Evolutionary conservation across 1,140 invertebrate species (phyloP).

Genomic region (Orchestia grillus): DNA sequence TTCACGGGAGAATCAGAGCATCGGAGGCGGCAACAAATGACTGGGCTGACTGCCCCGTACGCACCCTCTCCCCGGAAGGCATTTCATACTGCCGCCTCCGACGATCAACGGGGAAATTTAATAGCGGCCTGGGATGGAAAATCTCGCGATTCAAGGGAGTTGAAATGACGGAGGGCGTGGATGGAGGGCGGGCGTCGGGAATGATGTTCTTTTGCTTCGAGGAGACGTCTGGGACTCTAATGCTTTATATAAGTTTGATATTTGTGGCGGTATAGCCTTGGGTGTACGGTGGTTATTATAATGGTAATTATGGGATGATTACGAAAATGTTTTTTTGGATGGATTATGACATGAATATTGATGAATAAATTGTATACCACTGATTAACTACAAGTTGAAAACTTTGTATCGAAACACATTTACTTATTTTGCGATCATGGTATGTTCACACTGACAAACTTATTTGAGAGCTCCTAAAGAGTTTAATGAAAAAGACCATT

Average conservation of each 20-base stretch:
- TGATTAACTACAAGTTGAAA: not conserved
- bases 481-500: too few species aligned
- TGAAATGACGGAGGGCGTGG: slow-evolving; percentile 24
- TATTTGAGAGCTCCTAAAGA: too few species aligned
- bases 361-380: not conserved
- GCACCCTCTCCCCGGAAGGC: slow-evolving; percentile 53
- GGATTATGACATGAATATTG: not conserved
- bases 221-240: not conserved
- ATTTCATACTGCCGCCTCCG: slow-evolving; percentile 53
- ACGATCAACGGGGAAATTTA: slow-evolving; percentile 54
- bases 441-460: too few species aligned
- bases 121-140: slow-evolving; percentile 50
- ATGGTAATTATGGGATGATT: not conserved
- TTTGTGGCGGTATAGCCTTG: not conserved
- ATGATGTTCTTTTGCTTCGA: not conserved
- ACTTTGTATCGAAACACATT: not conserved
- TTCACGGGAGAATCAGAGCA: slow-evolving; percentile 28
- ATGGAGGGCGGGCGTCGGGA: not conserved
- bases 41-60: slow-evolving; percentile 49
- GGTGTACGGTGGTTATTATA: not conserved
- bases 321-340: too few species aligned
- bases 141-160: slow-evolving; percentile 37
- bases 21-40: slow-evolving; percentile 53
- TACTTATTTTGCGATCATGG: too few species aligned
- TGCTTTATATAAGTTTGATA: not conserved